A percentile compares a stretch with the other conserved stretches of the same genome.
Conservation (phyloP, 2,113 vertebrate genomes). For the Ardeotis arabs region DNA sequence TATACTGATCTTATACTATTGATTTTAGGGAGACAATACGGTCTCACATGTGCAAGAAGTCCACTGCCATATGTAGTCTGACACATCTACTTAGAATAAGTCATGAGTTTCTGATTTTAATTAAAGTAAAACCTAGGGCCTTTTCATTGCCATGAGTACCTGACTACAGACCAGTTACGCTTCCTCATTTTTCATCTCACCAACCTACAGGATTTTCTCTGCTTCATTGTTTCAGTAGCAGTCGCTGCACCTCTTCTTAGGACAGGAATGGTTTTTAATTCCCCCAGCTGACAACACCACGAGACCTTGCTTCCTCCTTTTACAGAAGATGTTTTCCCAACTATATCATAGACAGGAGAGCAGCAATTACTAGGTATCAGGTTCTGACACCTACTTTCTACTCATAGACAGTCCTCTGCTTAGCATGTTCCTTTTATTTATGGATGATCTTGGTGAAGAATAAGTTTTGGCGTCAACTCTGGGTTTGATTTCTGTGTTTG, state of each 20-base stretch:
- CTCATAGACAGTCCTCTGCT: background rate
- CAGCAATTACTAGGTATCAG: background rate
- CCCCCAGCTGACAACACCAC: background rate
- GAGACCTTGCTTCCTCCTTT: background rate
- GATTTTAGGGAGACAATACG: background rate
- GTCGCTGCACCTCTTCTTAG: background rate
- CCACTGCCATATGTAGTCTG: background rate
- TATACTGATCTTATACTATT: fast-evolving
- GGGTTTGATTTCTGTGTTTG: background rate
- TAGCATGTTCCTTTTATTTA: background rate
- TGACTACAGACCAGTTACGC: background rate
- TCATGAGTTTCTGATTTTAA: background rate
- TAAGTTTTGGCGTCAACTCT: background rate
- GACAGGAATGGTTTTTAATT: background rate
- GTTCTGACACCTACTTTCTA: background rate
- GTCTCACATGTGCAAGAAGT: background rate
- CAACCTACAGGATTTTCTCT: background rate
- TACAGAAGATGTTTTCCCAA: background rate
- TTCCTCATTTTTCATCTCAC: background rate
- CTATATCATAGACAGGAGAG: background rate
- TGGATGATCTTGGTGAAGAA: background rate
- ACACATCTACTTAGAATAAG: background rate
- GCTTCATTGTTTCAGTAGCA: background rate
- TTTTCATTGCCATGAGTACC: background rate
- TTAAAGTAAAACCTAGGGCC: background rate